Evolutionary conservation across 92 coral and sea anemone genomes (phyloP).

Genomic region (Plumapathes pennacea): DNA sequence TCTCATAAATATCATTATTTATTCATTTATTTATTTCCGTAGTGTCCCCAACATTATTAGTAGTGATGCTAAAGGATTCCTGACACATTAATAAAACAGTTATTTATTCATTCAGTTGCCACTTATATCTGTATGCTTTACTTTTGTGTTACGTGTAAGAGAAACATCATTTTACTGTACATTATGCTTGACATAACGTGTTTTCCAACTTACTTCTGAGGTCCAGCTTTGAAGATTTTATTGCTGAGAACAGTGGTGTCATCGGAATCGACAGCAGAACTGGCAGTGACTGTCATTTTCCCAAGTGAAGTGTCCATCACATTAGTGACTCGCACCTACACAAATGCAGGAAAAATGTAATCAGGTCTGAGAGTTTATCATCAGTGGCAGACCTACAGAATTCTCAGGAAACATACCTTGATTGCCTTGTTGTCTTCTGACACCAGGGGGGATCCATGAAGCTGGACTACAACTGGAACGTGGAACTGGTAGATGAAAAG

Average conservation of each 20-base stretch:
- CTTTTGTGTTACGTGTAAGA: too few relatives aligned
- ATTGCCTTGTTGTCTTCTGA: conserved; percentile 74
- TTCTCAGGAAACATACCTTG: conserved; percentile 52
- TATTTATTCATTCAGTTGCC: too few relatives aligned
- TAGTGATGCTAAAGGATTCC: too few relatives aligned
- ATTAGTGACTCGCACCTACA: conserved; percentile 90
- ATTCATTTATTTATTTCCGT: too few relatives aligned
- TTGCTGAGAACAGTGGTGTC: conserved; percentile 76
- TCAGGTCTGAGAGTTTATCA: background rate
- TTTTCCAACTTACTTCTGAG: conserved; percentile 70
- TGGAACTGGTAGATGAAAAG: conserved; percentile 58
- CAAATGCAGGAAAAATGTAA: background rate
- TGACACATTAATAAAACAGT: too few relatives aligned
- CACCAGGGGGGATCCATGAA: conserved; percentile 80
- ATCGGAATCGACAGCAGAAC: conserved; percentile 65
- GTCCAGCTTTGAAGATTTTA: conserved; percentile 77
- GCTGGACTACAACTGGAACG: conserved; percentile 87
- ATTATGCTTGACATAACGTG: too few relatives aligned
- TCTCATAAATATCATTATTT: too few relatives aligned
- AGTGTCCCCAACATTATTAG: too few relatives aligned
- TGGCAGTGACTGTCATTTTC: conserved; percentile 89
- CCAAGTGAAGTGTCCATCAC: conserved; percentile 84
- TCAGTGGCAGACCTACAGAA: background rate
- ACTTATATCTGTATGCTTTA: too few relatives aligned
- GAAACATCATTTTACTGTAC: too few relatives aligned